phyloP scores from a whole-genome alignment of 2,113 vertebrate species.

The Marcusenius ussheri region DNA sequence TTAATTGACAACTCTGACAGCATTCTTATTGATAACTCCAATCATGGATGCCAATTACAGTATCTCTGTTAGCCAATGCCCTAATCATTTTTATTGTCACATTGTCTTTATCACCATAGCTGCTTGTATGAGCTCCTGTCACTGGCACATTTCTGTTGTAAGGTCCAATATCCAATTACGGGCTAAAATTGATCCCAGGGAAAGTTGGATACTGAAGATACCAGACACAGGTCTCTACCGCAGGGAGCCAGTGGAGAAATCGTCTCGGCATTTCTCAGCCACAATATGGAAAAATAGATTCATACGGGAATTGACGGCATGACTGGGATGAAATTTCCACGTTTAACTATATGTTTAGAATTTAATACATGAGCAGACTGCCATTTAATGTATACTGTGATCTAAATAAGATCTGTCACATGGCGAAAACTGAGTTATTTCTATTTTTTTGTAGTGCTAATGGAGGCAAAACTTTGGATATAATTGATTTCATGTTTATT shows the following conservation, averaged over 20 bases:
- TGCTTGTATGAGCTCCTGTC: conserved; percentile 30
- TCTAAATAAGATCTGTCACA: background rate
- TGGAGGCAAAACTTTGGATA: background rate
- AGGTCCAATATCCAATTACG: conserved; percentile 39
- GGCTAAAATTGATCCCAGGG: conserved; percentile 34
- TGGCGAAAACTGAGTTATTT: background rate
- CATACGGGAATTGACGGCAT: background rate
- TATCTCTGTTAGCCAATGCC: conserved; percentile 23
- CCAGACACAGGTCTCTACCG: conserved; percentile 5
- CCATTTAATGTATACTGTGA: background rate
- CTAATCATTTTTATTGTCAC: conserved; percentile 18
- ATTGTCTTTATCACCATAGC: conserved; percentile 30
- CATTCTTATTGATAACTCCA: background rate
- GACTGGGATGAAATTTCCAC: background rate
- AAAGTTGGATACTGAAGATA: conserved; percentile 11
- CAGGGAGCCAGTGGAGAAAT: background rate
- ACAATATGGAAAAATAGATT: background rate
- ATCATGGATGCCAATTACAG: background rate
- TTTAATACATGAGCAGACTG: background rate
- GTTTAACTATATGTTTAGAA: background rate
- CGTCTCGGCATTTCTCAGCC: conserved; percentile 1
- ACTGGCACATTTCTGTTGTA: conserved; percentile 21
- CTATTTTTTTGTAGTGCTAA: background rate
- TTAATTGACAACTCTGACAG: background rate
- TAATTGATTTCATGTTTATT: background rate